Evolutionary conservation across 2,797 vertebrate species (phyloP).

Genomic region (Diceros bicornis): DNA sequence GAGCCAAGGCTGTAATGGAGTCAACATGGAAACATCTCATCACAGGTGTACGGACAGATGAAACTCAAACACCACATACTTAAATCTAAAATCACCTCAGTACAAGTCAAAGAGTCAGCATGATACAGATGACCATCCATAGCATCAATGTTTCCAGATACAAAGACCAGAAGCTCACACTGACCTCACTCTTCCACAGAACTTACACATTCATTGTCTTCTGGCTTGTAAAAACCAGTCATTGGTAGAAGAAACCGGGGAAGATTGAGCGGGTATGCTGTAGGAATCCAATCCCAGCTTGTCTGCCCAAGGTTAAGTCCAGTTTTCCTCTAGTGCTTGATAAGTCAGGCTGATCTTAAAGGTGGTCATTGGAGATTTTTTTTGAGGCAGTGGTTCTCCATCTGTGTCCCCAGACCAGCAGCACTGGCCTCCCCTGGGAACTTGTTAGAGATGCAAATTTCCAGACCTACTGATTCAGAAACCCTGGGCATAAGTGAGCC

Average conservation of each 20-base stretch:
- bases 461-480: background rate
- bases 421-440: background rate
- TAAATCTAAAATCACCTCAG: constrained; percentile 76
- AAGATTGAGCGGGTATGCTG: constrained; percentile 64
- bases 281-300: constrained; percentile 62
- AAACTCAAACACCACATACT: constrained; percentile 71
- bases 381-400: constrained; percentile 40
- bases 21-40: constrained; percentile 65
- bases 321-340: constrained; percentile 46
- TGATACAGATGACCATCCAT: constrained; percentile 68
- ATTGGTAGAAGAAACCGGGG: constrained; percentile 60
- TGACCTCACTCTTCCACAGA: constrained; percentile 65
- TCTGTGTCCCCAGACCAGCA: background rate
- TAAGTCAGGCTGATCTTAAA: constrained; percentile 70
- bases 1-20: constrained; percentile 63
- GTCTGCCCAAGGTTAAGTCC: constrained; percentile 50
- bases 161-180: constrained; percentile 76
- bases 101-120: constrained; percentile 78
- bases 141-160: constrained; percentile 80
- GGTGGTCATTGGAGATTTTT: background rate
- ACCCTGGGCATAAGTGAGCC: background rate
- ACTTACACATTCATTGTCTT: constrained; percentile 85
- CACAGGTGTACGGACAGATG: constrained; percentile 69
- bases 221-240: constrained; percentile 70
- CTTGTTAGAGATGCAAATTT: constrained; percentile 55